Conservation (phyloP, 2,113 vertebrate species). For the Hylia prasina region DNA sequence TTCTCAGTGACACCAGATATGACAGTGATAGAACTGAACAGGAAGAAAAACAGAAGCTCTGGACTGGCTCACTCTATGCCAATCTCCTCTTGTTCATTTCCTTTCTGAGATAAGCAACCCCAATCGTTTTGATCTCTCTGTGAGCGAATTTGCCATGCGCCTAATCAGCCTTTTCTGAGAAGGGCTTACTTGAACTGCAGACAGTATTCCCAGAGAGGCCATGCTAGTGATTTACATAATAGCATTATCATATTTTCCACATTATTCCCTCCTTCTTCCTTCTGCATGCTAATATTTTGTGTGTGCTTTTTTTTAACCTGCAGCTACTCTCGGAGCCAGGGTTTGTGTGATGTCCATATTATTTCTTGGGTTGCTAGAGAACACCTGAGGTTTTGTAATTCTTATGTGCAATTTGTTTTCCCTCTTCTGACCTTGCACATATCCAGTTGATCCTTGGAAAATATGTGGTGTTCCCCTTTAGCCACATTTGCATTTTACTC, state of each 20-base stretch:
- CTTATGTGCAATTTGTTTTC: neutral
- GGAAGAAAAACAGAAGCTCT: neutral
- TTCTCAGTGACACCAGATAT: neutral
- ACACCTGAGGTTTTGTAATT: neutral
- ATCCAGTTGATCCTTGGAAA: neutral
- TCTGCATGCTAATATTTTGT: conserved; percentile 28
- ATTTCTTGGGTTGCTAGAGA: neutral
- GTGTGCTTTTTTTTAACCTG: neutral
- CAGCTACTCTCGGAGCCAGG: neutral
- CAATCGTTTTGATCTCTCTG: neutral
- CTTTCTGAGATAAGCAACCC: conserved; percentile 23
- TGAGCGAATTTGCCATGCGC: neutral
- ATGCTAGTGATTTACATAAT: conserved; percentile 32
- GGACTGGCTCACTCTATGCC: neutral
- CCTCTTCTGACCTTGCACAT: neutral
- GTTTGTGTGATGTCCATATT: neutral
- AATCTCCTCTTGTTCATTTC: conserved; percentile 36
- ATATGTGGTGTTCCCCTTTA: neutral
- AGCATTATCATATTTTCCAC: conserved; percentile 61
- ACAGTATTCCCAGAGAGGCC: conserved; percentile 49
- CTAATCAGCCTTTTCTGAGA: conserved; percentile 34
- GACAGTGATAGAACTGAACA: neutral
- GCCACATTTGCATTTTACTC: neutral
- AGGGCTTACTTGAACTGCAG: conserved; percentile 49
- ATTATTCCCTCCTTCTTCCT: conserved; percentile 23